Percentiles rank a stretch among this genome's conserved stretches.
Conservation (phyloP, 2,797 vertebrate species). For the Pangasius krempfi region DNA sequence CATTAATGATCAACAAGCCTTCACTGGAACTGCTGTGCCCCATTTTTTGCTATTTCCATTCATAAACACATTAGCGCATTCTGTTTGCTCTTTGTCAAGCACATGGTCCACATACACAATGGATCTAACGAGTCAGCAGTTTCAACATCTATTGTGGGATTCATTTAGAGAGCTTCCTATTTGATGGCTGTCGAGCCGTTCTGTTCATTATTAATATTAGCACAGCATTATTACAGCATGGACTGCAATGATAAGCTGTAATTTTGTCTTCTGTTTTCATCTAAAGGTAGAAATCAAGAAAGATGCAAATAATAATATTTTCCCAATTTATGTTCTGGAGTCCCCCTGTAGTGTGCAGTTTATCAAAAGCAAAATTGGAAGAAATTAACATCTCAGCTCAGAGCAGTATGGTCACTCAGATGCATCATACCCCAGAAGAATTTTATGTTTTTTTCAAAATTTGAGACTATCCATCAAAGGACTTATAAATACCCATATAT, state of each 20-base stretch:
- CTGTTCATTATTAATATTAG: constrained; percentile 16
- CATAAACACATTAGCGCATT: constrained; percentile 19
- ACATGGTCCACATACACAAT: constrained; percentile 26
- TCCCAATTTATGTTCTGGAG: not conserved
- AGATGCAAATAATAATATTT: not conserved
- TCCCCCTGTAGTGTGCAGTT: not conserved
- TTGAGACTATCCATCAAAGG: not conserved
- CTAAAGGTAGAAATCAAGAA: not conserved
- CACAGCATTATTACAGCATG: not conserved
- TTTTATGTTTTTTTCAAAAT: not conserved
- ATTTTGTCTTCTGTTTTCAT: not conserved
- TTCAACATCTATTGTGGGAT: constrained; percentile 44
- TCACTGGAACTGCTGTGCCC: not conserved
- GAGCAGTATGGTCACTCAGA: not conserved
- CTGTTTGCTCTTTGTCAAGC: constrained; percentile 35
- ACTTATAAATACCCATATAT: not conserved
- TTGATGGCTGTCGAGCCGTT: constrained; percentile 17
- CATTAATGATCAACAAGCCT: constrained; percentile 10
- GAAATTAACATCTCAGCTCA: not conserved
- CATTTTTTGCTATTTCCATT: constrained; percentile 24
- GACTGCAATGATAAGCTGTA: not conserved
- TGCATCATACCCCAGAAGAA: not conserved
- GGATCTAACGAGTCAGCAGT: constrained; percentile 44
- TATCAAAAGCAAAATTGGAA: not conserved
- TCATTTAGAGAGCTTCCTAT: constrained; percentile 30